Base-by-base conservation (phyloP, 2,888 invertebrate genomes). In the Phorcus lineatus region DNA sequence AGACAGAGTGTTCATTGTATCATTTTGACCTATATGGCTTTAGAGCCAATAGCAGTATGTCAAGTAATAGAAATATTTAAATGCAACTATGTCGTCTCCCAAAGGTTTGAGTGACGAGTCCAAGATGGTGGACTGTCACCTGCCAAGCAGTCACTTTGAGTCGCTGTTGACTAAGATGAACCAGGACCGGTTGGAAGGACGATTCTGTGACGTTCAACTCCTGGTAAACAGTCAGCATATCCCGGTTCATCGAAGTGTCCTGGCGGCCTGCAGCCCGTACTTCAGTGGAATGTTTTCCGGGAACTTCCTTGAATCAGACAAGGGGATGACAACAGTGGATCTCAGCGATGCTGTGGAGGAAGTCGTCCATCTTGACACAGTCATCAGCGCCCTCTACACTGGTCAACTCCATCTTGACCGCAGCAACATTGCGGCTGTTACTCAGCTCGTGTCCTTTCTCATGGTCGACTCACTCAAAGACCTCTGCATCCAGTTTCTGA, bases 231-330 rank as follows among this genome's bases (percentile, higher is more conserved):
- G 31, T 36, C 54, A 40, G 24, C 54, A 57, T 28, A 78, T 81
- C 19, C 53, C 70, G 7, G 81, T 77, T 22, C 81, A 81, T 31
- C 66, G 75, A 31, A 55, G 78, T 47, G 78, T 81, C 47, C 77
- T 81, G 66, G 74, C 81, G 7, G 81, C 76, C 0, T 78, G 81
- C 74, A 78, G 78, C 31, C 55, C 78, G 11, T 81, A 81, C 17
- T 81, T 81, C 74, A 74, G 74, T 47, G 81, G 78, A 22, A 78
- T 81, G 78, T 81, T 81, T 67, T 74, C 74, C 17, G 81, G 81
- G 17, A 75, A 78, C 31, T 81, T 79, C 55, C 79, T 74, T 6
- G 79, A 81, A 57, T 57, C 54, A 0, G 80, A 77, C 54, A 78
- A 74, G 47, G 81, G 76, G 9, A 52, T 78, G 53, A 66, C 54